Evolutionary conservation across 2,113 vertebrate genomes (phyloP).

Genomic region (Phycodurus eques): DNA sequence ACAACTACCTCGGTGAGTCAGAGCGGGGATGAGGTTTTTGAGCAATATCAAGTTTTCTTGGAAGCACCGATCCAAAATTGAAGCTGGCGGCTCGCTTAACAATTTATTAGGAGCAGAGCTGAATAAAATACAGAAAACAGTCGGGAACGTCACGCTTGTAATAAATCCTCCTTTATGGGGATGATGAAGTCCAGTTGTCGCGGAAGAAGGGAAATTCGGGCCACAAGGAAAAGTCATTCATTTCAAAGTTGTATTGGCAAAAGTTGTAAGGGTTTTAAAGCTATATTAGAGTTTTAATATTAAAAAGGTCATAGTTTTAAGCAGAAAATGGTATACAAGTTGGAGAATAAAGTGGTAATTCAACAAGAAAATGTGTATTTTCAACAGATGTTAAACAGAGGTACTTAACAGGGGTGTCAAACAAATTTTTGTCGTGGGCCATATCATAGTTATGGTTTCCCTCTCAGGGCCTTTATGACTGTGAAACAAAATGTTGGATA

Average conservation of each 20-base stretch:
- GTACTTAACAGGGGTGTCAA: no score
- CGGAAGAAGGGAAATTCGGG: neutral
- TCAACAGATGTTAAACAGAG: neutral
- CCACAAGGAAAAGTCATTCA: neutral
- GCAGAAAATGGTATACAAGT: no score
- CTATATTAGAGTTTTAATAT: no score
- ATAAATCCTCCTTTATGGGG: neutral
- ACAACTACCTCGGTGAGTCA: slow-evolving; percentile 93
- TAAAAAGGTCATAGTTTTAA: neutral
- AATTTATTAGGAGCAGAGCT: neutral
- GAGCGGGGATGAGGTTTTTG: slow-evolving; percentile 6
- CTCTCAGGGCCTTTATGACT: no score
- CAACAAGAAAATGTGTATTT: no score
- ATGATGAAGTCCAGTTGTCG: neutral
- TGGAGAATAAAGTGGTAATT: no score
- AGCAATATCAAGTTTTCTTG: slow-evolving; percentile 29
- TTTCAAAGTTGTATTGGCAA: neutral
- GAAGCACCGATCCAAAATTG: slow-evolving; percentile 20
- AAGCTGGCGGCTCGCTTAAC: slow-evolving; percentile 6
- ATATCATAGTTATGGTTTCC: no score
- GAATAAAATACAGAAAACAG: neutral
- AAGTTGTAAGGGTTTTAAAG: neutral
- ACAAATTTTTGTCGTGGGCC: no score
- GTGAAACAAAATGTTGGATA: no score
- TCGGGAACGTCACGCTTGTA: neutral